phyloP scores from a whole-genome alignment of 2,113 vertebrate genomes.

The Takifugu bimaculatus region DNA sequence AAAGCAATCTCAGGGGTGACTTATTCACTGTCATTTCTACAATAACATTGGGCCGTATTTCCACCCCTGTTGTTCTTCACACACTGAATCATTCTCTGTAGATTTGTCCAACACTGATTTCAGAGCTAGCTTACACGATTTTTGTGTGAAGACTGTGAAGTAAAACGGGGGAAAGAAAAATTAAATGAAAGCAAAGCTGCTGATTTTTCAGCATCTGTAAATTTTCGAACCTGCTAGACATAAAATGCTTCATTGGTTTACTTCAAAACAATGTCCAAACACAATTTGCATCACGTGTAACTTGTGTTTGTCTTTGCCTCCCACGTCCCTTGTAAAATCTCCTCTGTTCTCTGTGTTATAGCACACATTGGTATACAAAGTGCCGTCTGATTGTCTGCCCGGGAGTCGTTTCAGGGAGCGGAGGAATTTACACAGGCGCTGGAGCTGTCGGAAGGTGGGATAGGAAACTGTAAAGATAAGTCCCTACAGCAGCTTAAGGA shows the following conservation, averaged over 20 bases:
- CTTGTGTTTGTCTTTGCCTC: conserved; percentile 63
- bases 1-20: conserved; percentile 63
- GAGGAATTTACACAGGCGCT: conserved; percentile 68
- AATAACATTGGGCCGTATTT: conserved; percentile 60
- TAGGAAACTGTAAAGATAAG: conserved; percentile 74
- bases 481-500: conserved; percentile 53
- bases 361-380: conserved; percentile 59
- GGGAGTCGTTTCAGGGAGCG: conserved; percentile 52
- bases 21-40: conserved; percentile 65
- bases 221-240: conserved; percentile 6
- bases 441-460: conserved; percentile 68
- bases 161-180: neutral
- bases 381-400: conserved; percentile 69
- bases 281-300: conserved; percentile 41
- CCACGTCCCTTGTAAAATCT: conserved; percentile 61
- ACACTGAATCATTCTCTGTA: conserved; percentile 42
- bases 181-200: conserved; percentile 1
- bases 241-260: conserved; percentile 32
- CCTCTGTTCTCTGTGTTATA: conserved; percentile 60
- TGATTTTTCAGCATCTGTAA: conserved; percentile 4
- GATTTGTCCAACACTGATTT: conserved; percentile 8
- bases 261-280: conserved; percentile 48
- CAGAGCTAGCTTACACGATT: conserved; percentile 7
- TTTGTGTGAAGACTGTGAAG: neutral
- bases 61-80: conserved; percentile 44